Conservation (phyloP, 2,888 invertebrate genomes). For the Eurytoma adleriae region DNA sequence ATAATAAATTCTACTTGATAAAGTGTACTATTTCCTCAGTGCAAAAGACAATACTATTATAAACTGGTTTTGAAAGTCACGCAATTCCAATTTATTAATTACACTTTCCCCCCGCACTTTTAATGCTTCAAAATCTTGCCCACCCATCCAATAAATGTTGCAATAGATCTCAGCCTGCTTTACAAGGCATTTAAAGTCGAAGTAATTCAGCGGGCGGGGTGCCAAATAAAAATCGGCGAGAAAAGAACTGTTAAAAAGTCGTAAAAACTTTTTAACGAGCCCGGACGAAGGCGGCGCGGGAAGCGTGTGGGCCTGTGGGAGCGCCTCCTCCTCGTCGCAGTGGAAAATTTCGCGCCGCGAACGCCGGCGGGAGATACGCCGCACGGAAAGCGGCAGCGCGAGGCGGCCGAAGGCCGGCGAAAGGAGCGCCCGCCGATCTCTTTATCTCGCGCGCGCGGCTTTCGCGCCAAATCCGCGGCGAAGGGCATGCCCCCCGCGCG, state of each 20-base stretch:
- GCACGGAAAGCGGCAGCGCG: background rate
- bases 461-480: slow-evolving; percentile 20
- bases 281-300: background rate
- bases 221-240: too few relatives aligned
- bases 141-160: too few relatives aligned
- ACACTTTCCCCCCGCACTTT: too few relatives aligned
- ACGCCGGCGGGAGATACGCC: background rate
- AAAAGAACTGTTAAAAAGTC: background rate
- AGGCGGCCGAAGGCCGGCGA: slow-evolving; percentile 16
- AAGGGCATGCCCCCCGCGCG: background rate
- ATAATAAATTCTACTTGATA: too few relatives aligned
- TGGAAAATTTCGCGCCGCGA: slow-evolving; percentile 16
- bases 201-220: too few relatives aligned
- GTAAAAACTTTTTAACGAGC: background rate
- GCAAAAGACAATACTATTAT: too few relatives aligned
- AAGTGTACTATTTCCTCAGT: too few relatives aligned
- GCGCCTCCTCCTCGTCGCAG: background rate
- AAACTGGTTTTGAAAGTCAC: too few relatives aligned
- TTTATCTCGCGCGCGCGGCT: slow-evolving; percentile 7
- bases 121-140: too few relatives aligned
- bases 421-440: slow-evolving; percentile 15
- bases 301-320: background rate
- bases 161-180: too few relatives aligned
- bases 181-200: too few relatives aligned
- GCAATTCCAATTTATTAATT: too few relatives aligned